These are phyloP conservation scores for Podabrus alpinus DNA, from an alignment of 2,888 invertebrate species.

Conservation along the genomic window DNA sequence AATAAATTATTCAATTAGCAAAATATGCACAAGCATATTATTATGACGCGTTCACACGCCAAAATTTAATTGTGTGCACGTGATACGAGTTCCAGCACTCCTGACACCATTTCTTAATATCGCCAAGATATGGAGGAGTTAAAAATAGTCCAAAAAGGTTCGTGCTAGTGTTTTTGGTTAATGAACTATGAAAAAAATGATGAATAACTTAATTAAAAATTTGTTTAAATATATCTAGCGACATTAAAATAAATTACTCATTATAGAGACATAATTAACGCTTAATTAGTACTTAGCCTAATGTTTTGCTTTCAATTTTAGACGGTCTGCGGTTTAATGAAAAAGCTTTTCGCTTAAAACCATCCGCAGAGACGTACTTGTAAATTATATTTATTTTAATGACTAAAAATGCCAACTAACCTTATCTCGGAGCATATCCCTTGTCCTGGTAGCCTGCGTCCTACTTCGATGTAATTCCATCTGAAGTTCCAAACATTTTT, in stretches of 20 bases:
- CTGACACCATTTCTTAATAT: neutral
- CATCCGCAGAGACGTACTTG: neutral
- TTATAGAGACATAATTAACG: neutral
- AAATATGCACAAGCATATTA: neutral
- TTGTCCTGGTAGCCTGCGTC: slow-evolving; percentile 83
- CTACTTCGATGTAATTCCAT: slow-evolving; percentile 83
- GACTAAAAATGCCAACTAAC: slow-evolving; percentile 58
- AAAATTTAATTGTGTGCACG: neutral
- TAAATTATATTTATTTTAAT: neutral
- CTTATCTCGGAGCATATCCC: slow-evolving; percentile 90
- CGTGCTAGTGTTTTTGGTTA: neutral
- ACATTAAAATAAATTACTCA: neutral
- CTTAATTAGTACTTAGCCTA: neutral
- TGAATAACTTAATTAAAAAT: no score
- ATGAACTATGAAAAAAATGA: neutral
- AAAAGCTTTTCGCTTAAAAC: neutral
- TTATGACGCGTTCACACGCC: neutral
- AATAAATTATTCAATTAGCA: neutral
- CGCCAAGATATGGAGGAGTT: neutral
- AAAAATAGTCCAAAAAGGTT: neutral
- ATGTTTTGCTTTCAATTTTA: neutral
- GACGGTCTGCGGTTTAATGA: neutral
- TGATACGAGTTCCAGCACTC: neutral
- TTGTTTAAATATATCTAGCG: neutral
- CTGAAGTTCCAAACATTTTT: slow-evolving; percentile 83